Percentiles rank a stretch among this genome's conserved stretches.
Conservation (phyloP, 2,888 invertebrate species). For the Chesias legatella region DNA sequence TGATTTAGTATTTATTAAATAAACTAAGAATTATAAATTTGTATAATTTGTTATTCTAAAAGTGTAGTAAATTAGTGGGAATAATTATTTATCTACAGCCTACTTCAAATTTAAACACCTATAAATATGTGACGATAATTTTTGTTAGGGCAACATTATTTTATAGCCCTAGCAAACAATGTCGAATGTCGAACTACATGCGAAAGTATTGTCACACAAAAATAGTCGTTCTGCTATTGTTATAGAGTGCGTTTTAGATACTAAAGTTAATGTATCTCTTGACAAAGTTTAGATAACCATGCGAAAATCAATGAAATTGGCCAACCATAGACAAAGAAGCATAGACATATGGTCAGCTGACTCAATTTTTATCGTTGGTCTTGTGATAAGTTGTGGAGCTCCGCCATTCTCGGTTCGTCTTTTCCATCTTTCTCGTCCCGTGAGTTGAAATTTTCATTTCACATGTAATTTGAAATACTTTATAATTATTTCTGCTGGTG, state of each 20-base stretch:
- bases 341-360: slow-evolving; percentile 77
- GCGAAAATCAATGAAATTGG: slow-evolving; percentile 55
- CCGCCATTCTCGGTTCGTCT: slow-evolving; percentile 79
- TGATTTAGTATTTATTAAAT: no score
- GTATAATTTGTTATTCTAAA: no score
- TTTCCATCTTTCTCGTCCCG: slow-evolving; percentile 73
- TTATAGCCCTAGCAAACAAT: no score
- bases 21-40: no score
- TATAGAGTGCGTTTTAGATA: not conserved
- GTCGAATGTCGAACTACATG: no score
- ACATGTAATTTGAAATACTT: slow-evolving; percentile 35
- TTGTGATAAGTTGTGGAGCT: slow-evolving; percentile 78
- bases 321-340: slow-evolving; percentile 52
- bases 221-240: no score
- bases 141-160: no score
- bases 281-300: slow-evolving; percentile 1
- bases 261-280: not conserved
- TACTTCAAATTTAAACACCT: no score
- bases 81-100: no score
- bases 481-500: slow-evolving; percentile 43
- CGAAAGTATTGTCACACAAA: no score
- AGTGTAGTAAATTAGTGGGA: no score
- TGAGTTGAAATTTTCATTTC: slow-evolving; percentile 64
- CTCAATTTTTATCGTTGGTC: slow-evolving; percentile 78
- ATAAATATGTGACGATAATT: no score